Evolutionary conservation across 2,888 invertebrate species (phyloP).

Genomic region (Imbricaverruca yamaguchii): DNA sequence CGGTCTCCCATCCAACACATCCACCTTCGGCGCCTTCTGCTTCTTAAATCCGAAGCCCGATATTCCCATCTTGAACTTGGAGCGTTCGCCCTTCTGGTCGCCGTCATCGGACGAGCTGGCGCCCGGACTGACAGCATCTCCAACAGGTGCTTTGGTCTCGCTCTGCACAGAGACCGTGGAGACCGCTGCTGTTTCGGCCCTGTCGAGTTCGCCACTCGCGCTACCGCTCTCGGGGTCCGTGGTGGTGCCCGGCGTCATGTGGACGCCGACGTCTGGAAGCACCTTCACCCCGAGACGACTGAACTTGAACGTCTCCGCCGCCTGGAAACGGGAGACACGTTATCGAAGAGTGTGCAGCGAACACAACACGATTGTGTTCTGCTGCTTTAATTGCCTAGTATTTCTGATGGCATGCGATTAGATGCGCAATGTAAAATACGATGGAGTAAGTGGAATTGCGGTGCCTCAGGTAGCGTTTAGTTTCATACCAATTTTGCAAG

Average conservation of each 20-base stretch:
- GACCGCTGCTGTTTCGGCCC: not conserved
- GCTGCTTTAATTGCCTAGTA: no score
- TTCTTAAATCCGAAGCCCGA: slow-evolving; percentile 6
- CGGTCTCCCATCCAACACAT: not conserved
- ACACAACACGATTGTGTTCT: no score
- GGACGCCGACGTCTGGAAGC: not conserved
- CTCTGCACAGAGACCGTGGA: not conserved
- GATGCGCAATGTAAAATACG: no score
- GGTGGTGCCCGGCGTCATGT: not conserved
- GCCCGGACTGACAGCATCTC: no score
- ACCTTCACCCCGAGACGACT: not conserved
- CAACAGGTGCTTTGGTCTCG: not conserved
- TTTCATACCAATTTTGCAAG: no score
- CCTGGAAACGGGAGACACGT: not conserved
- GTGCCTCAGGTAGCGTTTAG: no score
- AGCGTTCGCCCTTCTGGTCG: not conserved
- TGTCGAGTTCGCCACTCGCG: not conserved
- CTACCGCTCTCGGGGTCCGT: not conserved
- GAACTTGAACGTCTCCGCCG: not conserved
- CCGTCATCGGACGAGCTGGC: not conserved
- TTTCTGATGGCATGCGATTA: no score
- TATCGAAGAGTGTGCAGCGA: not conserved
- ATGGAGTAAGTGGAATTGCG: no score
- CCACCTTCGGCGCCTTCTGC: not conserved
- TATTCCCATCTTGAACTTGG: slow-evolving; percentile 14